A percentile compares a stretch with the other conserved stretches of the same genome.
phyloP scores from a whole-genome alignment of 2,888 invertebrate species.

The Athripsodes cinereus region DNA sequence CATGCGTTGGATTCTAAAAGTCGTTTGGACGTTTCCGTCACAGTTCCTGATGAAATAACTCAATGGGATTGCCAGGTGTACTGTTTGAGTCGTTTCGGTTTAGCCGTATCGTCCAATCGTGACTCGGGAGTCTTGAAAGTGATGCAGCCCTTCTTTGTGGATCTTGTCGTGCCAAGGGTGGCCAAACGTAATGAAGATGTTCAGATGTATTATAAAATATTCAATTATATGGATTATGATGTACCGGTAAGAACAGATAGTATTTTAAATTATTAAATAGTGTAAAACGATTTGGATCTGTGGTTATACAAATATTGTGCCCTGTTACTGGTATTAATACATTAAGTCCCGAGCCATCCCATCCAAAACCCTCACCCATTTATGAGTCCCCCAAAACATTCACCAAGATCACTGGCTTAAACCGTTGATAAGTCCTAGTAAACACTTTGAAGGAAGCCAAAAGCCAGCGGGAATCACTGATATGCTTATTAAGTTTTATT shows the following conservation, averaged over 20 bases:
- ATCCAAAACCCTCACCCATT: too few relatives aligned
- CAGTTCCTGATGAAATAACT: slow-evolving; percentile 43
- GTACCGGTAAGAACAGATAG: slow-evolving; percentile 59
- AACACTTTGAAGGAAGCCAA: too few relatives aligned
- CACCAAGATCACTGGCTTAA: too few relatives aligned
- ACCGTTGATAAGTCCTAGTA: too few relatives aligned
- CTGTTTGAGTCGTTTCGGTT: slow-evolving; percentile 40
- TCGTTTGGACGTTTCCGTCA: slow-evolving; percentile 31
- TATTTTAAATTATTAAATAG: background rate
- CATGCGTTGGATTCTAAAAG: slow-evolving; percentile 32
- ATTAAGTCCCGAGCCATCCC: too few relatives aligned
- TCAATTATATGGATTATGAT: slow-evolving; percentile 65
- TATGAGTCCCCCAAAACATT: too few relatives aligned
- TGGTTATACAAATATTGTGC: too few relatives aligned
- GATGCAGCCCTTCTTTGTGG: slow-evolving; percentile 71
- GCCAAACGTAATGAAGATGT: slow-evolving; percentile 61
- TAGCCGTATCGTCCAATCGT: slow-evolving; percentile 43
- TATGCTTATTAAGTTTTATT: too few relatives aligned
- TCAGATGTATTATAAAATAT: slow-evolving; percentile 60
- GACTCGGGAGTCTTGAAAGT: slow-evolving; percentile 57
- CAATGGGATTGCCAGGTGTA: slow-evolving; percentile 40
- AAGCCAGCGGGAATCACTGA: too few relatives aligned
- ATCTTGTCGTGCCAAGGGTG: slow-evolving; percentile 60
- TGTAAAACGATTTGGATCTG: background rate
- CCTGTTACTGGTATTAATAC: too few relatives aligned